Percentiles rank a stretch among this genome's conserved stretches.
Evolutionary conservation across 2,888 invertebrate species (phyloP).

Genomic region (Nephrotoma flavescens): DNA sequence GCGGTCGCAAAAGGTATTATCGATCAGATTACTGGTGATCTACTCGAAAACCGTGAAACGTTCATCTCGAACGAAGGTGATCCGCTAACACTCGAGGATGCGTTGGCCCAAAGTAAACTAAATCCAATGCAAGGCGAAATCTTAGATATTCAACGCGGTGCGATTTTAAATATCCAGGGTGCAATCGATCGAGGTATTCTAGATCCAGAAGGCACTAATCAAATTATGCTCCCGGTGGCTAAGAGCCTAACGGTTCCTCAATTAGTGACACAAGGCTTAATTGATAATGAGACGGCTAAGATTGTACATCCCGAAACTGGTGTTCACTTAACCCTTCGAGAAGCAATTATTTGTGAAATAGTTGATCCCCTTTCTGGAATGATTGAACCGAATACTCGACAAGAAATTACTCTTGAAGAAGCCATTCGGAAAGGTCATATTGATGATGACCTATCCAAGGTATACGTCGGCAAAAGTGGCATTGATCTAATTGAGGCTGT

Average conservation of each 20-base stretch:
- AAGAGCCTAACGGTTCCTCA: conserved; percentile 70
- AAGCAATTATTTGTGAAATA: conserved; percentile 79
- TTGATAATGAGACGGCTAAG: conserved; percentile 55
- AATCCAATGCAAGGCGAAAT: conserved; percentile 64
- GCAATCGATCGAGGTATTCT: conserved; percentile 72
- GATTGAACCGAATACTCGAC: conserved; percentile 19
- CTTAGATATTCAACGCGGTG: conserved; percentile 68
- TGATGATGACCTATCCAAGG: conserved; percentile 50
- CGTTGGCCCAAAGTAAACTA: conserved; percentile 52
- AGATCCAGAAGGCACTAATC: conserved; percentile 60
- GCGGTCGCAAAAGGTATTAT: conserved; percentile 66
- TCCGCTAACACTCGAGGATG: conserved; percentile 56
- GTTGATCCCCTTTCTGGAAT: conserved; percentile 68
- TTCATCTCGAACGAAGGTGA: conserved; percentile 43
- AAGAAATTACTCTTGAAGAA: conserved; percentile 48
- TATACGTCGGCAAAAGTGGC: conserved; percentile 45
- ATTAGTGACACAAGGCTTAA: conserved; percentile 70
- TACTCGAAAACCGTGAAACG: conserved; percentile 45
- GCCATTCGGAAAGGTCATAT: conserved; percentile 58
- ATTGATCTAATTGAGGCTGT: conserved; percentile 58
- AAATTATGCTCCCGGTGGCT: conserved; percentile 63
- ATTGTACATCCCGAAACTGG: conserved; percentile 83
- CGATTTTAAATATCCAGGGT: conserved; percentile 63
- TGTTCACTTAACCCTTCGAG: conserved; percentile 54
- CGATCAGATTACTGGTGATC: conserved; percentile 56